Conservation (phyloP, 2,113 vertebrate species). For the Pluvianellus socialis region DNA sequence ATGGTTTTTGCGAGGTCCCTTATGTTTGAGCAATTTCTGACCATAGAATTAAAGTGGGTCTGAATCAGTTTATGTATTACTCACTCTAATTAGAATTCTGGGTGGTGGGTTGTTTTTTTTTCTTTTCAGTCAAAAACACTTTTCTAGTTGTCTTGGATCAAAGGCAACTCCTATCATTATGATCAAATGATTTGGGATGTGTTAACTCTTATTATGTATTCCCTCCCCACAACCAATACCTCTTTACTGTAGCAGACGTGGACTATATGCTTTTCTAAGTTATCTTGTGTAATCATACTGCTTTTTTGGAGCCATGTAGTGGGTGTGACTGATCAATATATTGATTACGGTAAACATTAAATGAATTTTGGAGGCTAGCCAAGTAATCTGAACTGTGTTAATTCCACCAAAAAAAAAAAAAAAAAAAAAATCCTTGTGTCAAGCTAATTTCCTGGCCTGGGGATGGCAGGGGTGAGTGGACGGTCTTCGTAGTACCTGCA, state of each 20-base stretch:
- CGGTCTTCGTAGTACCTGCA: neutral
- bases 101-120: neutral
- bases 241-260: neutral
- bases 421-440: neutral
- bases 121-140: neutral
- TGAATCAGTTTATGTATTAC: neutral
- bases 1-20: no score
- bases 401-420: neutral
- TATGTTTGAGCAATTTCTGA: neutral
- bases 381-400: neutral
- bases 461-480: neutral
- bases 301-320: neutral
- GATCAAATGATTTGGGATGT: neutral
- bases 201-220: neutral
- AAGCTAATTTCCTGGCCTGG: neutral
- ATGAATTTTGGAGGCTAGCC: neutral
- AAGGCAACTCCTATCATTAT: neutral
- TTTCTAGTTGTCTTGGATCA: neutral
- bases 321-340: neutral
- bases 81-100: neutral
- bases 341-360: neutral
- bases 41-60: neutral
- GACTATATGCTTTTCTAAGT: neutral
- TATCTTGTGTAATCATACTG: neutral
- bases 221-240: neutral